Evolutionary conservation across 2,888 invertebrate genomes (phyloP).

Genomic region (Colletes collaris): DNA sequence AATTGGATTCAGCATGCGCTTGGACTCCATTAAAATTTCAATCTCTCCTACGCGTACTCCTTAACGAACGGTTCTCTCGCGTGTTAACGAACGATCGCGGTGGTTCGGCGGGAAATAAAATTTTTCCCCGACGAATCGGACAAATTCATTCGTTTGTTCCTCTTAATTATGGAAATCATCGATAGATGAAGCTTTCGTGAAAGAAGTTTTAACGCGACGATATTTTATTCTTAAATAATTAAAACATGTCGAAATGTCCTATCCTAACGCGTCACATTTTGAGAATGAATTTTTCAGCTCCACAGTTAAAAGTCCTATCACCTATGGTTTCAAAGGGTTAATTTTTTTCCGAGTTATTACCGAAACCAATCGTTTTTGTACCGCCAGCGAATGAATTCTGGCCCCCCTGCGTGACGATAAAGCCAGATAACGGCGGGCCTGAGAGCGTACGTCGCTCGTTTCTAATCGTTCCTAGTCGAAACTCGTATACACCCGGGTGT

Average conservation of each 20-base stretch:
- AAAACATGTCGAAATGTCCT: too few relatives aligned
- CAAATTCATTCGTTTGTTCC: not conserved
- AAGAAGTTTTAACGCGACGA: too few relatives aligned
- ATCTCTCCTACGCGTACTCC: constrained; percentile 34
- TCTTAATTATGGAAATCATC: too few relatives aligned
- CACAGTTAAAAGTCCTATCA: too few relatives aligned
- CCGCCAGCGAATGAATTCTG: too few relatives aligned
- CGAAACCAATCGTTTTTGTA: too few relatives aligned
- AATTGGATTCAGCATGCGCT: constrained; percentile 12
- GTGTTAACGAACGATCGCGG: not conserved
- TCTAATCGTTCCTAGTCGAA: constrained; percentile 3
- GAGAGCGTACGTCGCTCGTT: not conserved
- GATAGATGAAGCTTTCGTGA: too few relatives aligned
- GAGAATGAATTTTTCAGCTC: too few relatives aligned
- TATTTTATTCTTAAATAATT: too few relatives aligned
- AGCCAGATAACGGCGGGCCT: not conserved
- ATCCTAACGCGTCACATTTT: too few relatives aligned
- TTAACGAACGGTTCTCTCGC: constrained; percentile 16
- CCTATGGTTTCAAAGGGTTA: too few relatives aligned
- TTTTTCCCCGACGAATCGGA: not conserved
- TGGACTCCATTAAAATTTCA: constrained; percentile 25
- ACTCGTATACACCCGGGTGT: not conserved
- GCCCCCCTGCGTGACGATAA: not conserved
- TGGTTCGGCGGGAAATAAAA: constrained; percentile 15
- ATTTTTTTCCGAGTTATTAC: too few relatives aligned